phyloP scores from a whole-genome alignment of 2,888 invertebrate species.

The Corbicula japonica region DNA sequence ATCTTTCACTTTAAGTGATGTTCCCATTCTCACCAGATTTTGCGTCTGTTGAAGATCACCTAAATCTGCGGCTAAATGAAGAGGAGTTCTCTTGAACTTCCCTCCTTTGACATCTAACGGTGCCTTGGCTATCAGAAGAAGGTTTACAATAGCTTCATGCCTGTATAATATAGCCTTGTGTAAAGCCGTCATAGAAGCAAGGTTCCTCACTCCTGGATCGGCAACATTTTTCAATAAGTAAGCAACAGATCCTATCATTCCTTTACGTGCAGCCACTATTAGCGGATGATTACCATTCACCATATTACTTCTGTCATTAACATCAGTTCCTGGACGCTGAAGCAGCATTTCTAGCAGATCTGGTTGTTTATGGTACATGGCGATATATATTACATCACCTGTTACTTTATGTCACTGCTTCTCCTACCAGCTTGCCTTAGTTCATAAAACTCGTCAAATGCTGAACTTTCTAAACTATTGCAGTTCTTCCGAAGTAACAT shows the following conservation, averaged over 20 bases:
- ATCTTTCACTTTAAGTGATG: slow-evolving; percentile 9
- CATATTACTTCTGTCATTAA: slow-evolving; percentile 14
- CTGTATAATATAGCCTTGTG: slow-evolving; percentile 23
- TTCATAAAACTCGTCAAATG: neutral
- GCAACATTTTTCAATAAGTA: slow-evolving; percentile 13
- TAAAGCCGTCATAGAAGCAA: slow-evolving; percentile 19
- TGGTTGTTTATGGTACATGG: slow-evolving; percentile 1
- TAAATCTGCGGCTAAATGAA: slow-evolving; percentile 26
- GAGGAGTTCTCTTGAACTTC: slow-evolving; percentile 27
- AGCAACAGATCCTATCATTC: slow-evolving; percentile 10
- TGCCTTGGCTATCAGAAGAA: neutral
- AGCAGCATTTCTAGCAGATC: slow-evolving; percentile 2
- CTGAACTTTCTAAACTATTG: neutral
- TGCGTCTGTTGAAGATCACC: neutral
- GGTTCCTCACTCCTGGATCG: slow-evolving; percentile 8
- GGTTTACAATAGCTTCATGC: slow-evolving; percentile 1
- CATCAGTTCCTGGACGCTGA: neutral
- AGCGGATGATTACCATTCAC: slow-evolving; percentile 33
- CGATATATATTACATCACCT: slow-evolving; percentile 28
- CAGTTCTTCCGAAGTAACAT: slow-evolving; percentile 9
- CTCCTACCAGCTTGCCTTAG: neutral
- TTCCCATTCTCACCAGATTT: slow-evolving; percentile 3
- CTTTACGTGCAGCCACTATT: slow-evolving; percentile 34
- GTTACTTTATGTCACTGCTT: neutral
- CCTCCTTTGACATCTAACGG: slow-evolving; percentile 5